These are phyloP conservation scores for Thamnophis elegans DNA, from an alignment of 2,797 vertebrate genomes.

Conservation along the genomic window DNA sequence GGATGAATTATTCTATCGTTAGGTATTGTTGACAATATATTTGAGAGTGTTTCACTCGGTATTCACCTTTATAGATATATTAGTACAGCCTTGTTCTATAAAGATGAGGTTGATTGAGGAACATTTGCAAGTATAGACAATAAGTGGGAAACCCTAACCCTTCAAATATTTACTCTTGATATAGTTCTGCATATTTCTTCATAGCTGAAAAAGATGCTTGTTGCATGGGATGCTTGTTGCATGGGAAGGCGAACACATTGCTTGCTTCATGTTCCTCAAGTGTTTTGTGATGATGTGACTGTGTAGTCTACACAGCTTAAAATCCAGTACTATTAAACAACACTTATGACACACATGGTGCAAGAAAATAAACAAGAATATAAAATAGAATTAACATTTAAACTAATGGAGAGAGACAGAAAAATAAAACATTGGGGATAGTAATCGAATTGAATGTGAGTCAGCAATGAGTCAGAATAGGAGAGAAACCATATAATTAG, in stretches of 20 bases:
- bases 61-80: not conserved
- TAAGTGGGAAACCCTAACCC: not conserved
- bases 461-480: conserved; percentile 15
- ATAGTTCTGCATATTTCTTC: not conserved
- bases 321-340: not conserved
- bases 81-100: not conserved
- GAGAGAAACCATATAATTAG: conserved; percentile 13
- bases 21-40: not conserved
- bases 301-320: not conserved
- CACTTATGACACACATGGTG: not conserved
- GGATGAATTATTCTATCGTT: not conserved
- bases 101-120: not conserved
- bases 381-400: not conserved
- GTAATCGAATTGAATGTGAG: conserved; percentile 19
- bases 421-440: conserved; percentile 4
- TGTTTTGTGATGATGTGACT: not conserved
- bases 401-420: not conserved
- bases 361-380: not conserved
- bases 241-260: not conserved
- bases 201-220: not conserved
- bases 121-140: not conserved
- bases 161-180: not conserved
- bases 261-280: not conserved
- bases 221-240: not conserved
- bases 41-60: not conserved